Evolutionary conservation across 2,888 invertebrate genomes (phyloP).

Genomic region (Synergus gifuensis): DNA sequence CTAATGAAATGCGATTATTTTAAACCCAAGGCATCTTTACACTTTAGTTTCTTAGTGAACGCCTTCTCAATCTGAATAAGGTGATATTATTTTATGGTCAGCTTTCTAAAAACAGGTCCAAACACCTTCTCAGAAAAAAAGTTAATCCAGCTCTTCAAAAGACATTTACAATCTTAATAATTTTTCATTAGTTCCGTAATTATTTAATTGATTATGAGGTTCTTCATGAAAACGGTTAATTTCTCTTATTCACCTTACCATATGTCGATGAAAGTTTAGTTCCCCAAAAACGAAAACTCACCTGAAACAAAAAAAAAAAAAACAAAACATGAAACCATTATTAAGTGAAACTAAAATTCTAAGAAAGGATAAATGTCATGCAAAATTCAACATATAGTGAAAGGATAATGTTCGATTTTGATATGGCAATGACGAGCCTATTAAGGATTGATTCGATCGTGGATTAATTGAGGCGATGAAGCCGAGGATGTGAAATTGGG

Average conservation of each 20-base stretch:
- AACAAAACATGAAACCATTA: too few species aligned
- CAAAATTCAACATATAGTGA: neutral
- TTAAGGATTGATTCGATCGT: neutral
- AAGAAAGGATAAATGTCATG: neutral
- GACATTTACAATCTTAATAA: neutral
- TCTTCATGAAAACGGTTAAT: neutral
- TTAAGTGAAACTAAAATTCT: neutral
- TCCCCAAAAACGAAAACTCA: neutral
- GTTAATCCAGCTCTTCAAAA: neutral
- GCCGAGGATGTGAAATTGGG: conserved; percentile 26
- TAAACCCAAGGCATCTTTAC: neutral
- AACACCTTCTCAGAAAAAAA: conserved; percentile 15
- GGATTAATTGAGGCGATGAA: conserved; percentile 33
- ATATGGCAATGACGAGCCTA: neutral
- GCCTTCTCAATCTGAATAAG: neutral
- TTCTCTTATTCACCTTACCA: too few species aligned
- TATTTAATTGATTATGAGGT: neutral
- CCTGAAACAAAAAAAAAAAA: too few species aligned
- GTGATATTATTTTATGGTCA: neutral
- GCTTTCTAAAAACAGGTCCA: conserved; percentile 31
- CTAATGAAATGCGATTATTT: conserved; percentile 27
- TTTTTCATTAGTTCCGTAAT: neutral
- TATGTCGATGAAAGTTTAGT: too few species aligned
- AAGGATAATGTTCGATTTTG: neutral
- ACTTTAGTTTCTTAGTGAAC: conserved; percentile 1